Percentiles rank a stretch among this genome's conserved stretches.
These are phyloP conservation scores for Pterois miles DNA, from an alignment of 2,797 vertebrate genomes.

Conservation along the genomic window DNA sequence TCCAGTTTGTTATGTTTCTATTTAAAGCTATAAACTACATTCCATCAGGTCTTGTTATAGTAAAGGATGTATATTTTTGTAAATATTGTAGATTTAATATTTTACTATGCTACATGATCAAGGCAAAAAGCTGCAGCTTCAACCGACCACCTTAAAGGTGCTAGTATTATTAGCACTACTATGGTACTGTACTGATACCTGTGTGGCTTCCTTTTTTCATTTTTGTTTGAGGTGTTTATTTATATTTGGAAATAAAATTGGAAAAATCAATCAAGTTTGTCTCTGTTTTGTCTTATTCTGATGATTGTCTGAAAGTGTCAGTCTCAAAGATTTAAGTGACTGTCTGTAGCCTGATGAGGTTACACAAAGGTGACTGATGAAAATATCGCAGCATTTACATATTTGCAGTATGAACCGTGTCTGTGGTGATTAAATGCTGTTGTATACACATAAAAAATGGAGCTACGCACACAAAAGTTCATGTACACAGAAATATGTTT, in stretches of 20 bases:
- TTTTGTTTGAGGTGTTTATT: conserved; percentile 78
- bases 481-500: too few species aligned
- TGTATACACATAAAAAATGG: too few species aligned
- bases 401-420: too few species aligned
- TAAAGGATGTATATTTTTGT: conserved; percentile 62
- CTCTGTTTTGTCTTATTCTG: not conserved
- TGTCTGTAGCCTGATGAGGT: too few species aligned
- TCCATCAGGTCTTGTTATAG: conserved; percentile 60
- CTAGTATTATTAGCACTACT: conserved; percentile 22
- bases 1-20: conserved; percentile 35
- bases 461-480: too few species aligned
- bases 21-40: conserved; percentile 64
- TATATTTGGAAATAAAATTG: conserved; percentile 78
- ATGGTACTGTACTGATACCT: conserved; percentile 27
- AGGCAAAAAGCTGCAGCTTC: conserved; percentile 38
- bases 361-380: too few species aligned
- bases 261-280: conserved; percentile 1
- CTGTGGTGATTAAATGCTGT: too few species aligned
- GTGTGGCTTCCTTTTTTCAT: conserved; percentile 58
- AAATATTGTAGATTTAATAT: conserved; percentile 60
- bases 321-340: too few species aligned
- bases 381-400: too few species aligned
- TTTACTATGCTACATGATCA: conserved; percentile 44
- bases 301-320: too few species aligned
- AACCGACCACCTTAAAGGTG: conserved; percentile 32